Evolutionary conservation across 2,888 invertebrate genomes (phyloP).

Genomic region (Eilema sororculum): DNA sequence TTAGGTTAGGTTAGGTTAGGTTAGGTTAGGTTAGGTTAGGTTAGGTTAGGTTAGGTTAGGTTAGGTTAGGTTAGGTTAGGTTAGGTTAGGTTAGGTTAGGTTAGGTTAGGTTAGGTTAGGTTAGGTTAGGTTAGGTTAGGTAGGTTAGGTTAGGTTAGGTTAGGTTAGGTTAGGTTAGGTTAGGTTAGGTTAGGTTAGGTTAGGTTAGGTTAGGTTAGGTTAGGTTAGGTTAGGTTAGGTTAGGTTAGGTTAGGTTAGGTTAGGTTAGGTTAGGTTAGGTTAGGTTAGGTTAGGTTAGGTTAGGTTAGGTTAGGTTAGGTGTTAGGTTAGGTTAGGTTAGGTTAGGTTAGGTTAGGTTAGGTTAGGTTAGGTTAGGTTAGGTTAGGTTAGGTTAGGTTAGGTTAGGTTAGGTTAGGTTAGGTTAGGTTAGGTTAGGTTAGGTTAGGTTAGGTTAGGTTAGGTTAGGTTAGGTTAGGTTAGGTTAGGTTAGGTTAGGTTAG

Average conservation of each 20-base stretch:
- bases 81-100: constrained; percentile 9
- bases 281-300: constrained; percentile 9
- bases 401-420: constrained; percentile 9
- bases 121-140: constrained; percentile 9
- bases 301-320: constrained; percentile 9
- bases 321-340: constrained; percentile 9
- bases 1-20: no score
- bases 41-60: constrained; percentile 9
- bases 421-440: constrained; percentile 9
- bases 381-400: constrained; percentile 9
- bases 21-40: constrained; percentile 9
- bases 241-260: constrained; percentile 9
- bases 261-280: constrained; percentile 8
- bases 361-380: constrained; percentile 9
- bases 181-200: constrained; percentile 9
- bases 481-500: constrained; percentile 9
- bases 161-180: constrained; percentile 9
- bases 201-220: constrained; percentile 9
- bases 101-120: constrained; percentile 9
- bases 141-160: constrained; percentile 9
- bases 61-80: constrained; percentile 9
- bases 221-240: constrained; percentile 9
- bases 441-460: constrained; percentile 9
- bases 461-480: constrained; percentile 9
- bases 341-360: constrained; percentile 9